A percentile compares a stretch with the other conserved stretches of the same genome.
Conservation (phyloP, 2,797 vertebrate genomes). For the Pangasius sanitwongsei region DNA sequence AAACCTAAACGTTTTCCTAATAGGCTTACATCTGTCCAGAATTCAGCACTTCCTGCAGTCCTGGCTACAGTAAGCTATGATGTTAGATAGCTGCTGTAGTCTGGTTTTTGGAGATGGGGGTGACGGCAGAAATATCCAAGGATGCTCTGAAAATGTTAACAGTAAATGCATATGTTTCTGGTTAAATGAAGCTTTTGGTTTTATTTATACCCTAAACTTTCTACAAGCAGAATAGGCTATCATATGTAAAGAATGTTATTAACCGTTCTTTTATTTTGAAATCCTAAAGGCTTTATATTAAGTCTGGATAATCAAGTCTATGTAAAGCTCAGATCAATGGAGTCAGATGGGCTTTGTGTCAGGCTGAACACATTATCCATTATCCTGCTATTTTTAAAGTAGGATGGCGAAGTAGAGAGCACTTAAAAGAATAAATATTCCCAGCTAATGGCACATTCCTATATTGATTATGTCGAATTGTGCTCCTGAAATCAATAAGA, state of each 20-base stretch:
- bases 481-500: slow-evolving; percentile 48
- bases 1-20: background rate
- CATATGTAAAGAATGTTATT: background rate
- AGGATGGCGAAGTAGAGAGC: slow-evolving; percentile 13
- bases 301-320: slow-evolving; percentile 42
- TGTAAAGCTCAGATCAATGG: slow-evolving; percentile 45
- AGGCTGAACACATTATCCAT: slow-evolving; percentile 37
- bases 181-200: background rate
- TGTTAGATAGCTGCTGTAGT: background rate
- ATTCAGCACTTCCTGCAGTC: background rate
- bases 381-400: slow-evolving; percentile 42
- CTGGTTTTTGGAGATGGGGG: background rate
- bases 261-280: background rate
- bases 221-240: background rate
- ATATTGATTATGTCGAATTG: slow-evolving; percentile 50
- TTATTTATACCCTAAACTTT: background rate
- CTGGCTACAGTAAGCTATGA: background rate
- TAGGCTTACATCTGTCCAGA: no score
- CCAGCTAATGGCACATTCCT: slow-evolving; percentile 49
- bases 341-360: slow-evolving; percentile 24
- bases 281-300: slow-evolving; percentile 4
- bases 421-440: slow-evolving; percentile 44
- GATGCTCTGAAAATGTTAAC: background rate
- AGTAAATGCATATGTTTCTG: background rate
- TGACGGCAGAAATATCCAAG: background rate